Conservation (phyloP, 2,797 vertebrate species). For the Ataeniobius toweri region DNA sequence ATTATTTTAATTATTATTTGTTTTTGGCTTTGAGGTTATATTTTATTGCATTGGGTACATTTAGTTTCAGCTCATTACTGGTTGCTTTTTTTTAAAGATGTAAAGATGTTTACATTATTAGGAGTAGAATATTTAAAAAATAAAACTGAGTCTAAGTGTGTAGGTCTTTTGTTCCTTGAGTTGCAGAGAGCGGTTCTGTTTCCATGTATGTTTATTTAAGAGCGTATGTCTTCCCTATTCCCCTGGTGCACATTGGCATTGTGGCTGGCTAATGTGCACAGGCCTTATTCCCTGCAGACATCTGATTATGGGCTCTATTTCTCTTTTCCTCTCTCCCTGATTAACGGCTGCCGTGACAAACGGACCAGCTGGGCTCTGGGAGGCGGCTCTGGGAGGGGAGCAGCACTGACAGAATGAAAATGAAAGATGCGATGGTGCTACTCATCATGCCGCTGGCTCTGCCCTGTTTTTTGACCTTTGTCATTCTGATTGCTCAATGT, state of each 20-base stretch:
- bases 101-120: background rate
- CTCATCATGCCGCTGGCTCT: conserved; percentile 46
- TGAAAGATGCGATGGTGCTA: conserved; percentile 42
- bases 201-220: conserved; percentile 27
- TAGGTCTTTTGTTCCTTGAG: conserved; percentile 50
- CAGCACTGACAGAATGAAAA: conserved; percentile 30
- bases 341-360: conserved; percentile 73
- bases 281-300: conserved; percentile 61
- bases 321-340: conserved; percentile 63
- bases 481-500: conserved; percentile 45
- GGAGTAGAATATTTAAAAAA: background rate
- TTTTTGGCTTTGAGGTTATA: background rate
- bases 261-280: conserved; percentile 61
- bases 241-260: conserved; percentile 49
- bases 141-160: conserved; percentile 4
- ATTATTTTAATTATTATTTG: background rate
- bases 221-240: conserved; percentile 26
- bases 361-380: conserved; percentile 69
- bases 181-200: conserved; percentile 36
- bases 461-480: conserved; percentile 45
- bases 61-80: too few species aligned
- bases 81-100: too few species aligned
- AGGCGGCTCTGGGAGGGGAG: conserved; percentile 50
- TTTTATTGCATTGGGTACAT: background rate
- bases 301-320: conserved; percentile 62